These are phyloP conservation scores for Auanema sp. DNA, from an alignment of 2,888 invertebrate genomes.

Conservation along the genomic window DNA sequence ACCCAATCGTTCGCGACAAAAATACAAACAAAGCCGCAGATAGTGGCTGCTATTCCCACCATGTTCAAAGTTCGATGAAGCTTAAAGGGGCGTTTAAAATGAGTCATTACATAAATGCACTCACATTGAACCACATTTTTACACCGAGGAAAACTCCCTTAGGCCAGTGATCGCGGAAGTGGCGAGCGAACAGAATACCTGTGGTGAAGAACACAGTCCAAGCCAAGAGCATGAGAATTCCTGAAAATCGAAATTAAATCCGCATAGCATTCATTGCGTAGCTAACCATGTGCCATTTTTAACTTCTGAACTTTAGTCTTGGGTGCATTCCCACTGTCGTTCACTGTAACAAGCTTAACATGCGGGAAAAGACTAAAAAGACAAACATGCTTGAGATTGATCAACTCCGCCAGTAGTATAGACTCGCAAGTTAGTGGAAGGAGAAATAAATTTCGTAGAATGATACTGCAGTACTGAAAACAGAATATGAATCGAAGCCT, in stretches of 20 bases:
- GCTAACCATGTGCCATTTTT: slow-evolving; percentile 22
- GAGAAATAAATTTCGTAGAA: too few species aligned
- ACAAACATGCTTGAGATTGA: too few species aligned
- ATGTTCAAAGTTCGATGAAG: slow-evolving; percentile 41
- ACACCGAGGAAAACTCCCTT: slow-evolving; percentile 31
- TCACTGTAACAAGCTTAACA: slow-evolving; percentile 7
- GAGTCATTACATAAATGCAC: not conserved
- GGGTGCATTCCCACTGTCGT: slow-evolving; percentile 2
- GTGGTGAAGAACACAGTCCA: slow-evolving; percentile 38
- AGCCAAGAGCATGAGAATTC: slow-evolving; percentile 37
- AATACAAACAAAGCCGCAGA: slow-evolving; percentile 41
- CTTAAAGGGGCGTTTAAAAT: slow-evolving; percentile 15
- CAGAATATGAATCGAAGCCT: too few species aligned
- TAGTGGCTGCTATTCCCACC: slow-evolving; percentile 38
- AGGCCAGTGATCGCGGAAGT: slow-evolving; percentile 40
- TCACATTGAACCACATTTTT: slow-evolving; percentile 46
- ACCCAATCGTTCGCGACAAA: slow-evolving; percentile 44
- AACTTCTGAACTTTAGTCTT: slow-evolving; percentile 19
- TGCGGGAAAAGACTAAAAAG: too few species aligned
- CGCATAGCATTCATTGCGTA: too few species aligned
- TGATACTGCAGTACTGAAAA: too few species aligned
- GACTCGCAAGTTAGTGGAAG: too few species aligned
- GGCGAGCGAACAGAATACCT: slow-evolving; percentile 40
- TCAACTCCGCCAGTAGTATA: too few species aligned
- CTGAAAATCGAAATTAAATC: slow-evolving; percentile 17